These are phyloP conservation scores for Phycodurus eques DNA, from an alignment of 2,113 vertebrate species.

Conservation along the genomic window DNA sequence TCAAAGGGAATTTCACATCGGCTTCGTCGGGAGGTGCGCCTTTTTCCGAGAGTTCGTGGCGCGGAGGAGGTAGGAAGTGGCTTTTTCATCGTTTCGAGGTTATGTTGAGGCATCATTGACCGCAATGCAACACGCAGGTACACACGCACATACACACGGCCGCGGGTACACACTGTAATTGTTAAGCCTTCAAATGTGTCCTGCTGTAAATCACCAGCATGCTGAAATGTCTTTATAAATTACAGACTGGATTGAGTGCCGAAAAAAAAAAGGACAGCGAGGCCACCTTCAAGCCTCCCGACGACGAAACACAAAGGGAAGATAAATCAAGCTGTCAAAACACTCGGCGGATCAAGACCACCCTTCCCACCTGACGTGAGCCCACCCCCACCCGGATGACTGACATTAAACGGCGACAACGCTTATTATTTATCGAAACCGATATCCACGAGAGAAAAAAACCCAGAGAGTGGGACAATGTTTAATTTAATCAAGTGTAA, in stretches of 20 bases:
- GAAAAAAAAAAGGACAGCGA: conserved; percentile 52
- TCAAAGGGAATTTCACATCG: conserved; percentile 58
- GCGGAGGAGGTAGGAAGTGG: conserved; percentile 42
- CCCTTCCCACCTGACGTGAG: conserved; percentile 6
- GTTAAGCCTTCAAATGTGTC: conserved; percentile 43
- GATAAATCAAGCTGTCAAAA: conserved; percentile 55
- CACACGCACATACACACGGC: conserved; percentile 13
- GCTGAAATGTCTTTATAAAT: conserved; percentile 56
- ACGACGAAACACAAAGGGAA: conserved; percentile 42
- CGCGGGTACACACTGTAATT: conserved; percentile 21
- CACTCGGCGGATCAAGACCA: conserved; percentile 7
- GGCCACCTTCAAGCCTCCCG: conserved; percentile 43
- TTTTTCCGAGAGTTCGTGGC: conserved; percentile 13
- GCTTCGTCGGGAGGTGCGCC: conserved; percentile 24
- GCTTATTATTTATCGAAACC: conserved; percentile 54
- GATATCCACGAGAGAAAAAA: conserved; percentile 54
- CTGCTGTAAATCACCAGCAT: conserved; percentile 42
- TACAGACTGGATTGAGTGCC: conserved; percentile 47
- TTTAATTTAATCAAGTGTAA: conserved; percentile 76
- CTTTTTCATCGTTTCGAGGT: conserved; percentile 66
- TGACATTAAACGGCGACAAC: conserved; percentile 34
- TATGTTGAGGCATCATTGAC: conserved; percentile 61
- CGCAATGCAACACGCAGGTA: conserved; percentile 33
- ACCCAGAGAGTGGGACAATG: conserved; percentile 63
- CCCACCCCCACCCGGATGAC: conserved; percentile 24